Conservation (phyloP, 2,888 invertebrate species). For the Sympetrum striolatum region DNA sequence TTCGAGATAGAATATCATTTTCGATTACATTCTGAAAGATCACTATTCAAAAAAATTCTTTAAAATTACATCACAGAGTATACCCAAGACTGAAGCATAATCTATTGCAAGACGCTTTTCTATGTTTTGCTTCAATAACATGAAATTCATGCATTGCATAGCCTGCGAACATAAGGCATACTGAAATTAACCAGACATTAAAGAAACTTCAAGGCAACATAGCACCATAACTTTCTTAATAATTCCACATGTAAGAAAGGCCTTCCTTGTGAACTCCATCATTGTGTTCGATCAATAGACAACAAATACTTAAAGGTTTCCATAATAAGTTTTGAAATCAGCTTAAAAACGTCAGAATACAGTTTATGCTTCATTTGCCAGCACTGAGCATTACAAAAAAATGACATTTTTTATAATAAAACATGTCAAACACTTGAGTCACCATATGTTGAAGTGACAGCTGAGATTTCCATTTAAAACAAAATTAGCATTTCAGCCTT, state of each 20-base stretch:
- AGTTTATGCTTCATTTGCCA: slow-evolving; percentile 1
- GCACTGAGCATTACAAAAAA: slow-evolving; percentile 32
- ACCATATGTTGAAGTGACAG: neutral
- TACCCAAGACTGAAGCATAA: slow-evolving; percentile 15
- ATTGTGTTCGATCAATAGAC: neutral
- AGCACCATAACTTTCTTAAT: slow-evolving; percentile 21
- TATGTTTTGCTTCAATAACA: neutral
- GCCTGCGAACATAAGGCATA: neutral
- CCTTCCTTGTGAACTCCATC: too few species aligned
- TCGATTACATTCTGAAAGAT: neutral
- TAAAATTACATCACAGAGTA: neutral
- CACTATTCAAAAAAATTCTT: neutral
- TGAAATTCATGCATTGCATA: neutral
- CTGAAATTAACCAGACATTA: neutral
- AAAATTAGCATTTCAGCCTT: slow-evolving; percentile 15
- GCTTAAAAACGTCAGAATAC: slow-evolving; percentile 1
- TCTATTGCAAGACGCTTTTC: slow-evolving; percentile 23
- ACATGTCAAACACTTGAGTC: neutral
- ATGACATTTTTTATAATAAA: slow-evolving; percentile 7
- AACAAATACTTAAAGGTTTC: slow-evolving; percentile 10
- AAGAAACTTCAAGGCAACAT: slow-evolving; percentile 30
- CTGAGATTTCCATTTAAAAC: neutral
- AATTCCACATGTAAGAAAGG: slow-evolving; percentile 24
- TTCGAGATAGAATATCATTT: neutral
- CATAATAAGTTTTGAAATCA: neutral